Evolutionary conservation across 2,888 invertebrate species (phyloP), one percentile per base, ranked within the genome.

Genomic region (Volucella inanis): DNA sequence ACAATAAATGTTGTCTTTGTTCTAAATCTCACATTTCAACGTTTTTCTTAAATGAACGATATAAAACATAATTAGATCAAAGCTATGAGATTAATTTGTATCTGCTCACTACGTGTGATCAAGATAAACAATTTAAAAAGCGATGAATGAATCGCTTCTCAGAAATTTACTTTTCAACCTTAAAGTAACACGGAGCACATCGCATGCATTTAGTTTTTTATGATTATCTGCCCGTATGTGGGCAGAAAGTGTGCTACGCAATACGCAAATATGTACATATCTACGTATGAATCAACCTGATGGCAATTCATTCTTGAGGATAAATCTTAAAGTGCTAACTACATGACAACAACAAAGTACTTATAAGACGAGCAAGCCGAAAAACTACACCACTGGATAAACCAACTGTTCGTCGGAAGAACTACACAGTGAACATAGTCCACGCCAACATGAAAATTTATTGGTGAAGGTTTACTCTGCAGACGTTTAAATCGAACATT

Each of bases 311-410:
- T 91, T 91, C 89, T 88, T 89, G 89, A 89, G 91, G 90, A 92
- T 92, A 91, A 91, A 92, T 92, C 91, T 91, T 90, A 88, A 91
- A 91, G 91, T 91, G 92, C 91, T 91, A 92, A 91, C 91, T 92
- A 91, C 91, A 91, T 91, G 92, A 92, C 91, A 91, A 92, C 92
- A 92, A 91, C 91, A 91, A 92, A 91, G 91, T 90, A 89, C 89
- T 88, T 89, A 88, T 88, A 89, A 83, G 81, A 86, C 78, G 59
- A 68, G 71, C 47, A 76, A 61, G 55, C 61, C 77, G 45, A 78
- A 76, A 59, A 55, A 55, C 78, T 74, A 47, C 79, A 79, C 84
- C 61, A 4, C 86, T 87, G 88, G 89, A 89, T 88, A 88, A 88
- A 87, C 88, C 87, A 89, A 87, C 89, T 87, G 87, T 89, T 88